These are phyloP conservation scores for Meloe dianella DNA, from an alignment of 2,888 invertebrate species.

Conservation along the genomic window DNA sequence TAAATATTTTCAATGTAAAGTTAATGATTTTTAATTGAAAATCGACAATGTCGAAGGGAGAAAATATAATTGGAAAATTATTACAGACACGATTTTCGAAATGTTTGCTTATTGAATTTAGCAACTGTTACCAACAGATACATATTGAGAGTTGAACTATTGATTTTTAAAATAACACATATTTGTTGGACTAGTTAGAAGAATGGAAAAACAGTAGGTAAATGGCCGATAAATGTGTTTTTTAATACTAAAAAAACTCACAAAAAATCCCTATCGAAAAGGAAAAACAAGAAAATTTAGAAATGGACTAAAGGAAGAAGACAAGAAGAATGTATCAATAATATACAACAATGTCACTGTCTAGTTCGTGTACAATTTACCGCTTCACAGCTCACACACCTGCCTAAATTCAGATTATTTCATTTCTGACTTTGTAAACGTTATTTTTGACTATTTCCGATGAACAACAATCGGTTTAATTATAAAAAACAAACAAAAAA, in stretches of 20 bases:
- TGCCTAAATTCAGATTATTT: constrained; percentile 27
- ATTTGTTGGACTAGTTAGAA: not conserved
- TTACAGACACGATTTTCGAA: not conserved
- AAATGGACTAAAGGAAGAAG: not conserved
- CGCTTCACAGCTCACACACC: constrained; percentile 33
- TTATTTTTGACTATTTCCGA: not conserved
- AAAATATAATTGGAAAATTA: constrained; percentile 6
- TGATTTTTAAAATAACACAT: constrained; percentile 2
- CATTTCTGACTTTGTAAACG: constrained; percentile 7
- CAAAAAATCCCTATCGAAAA: too few relatives aligned
- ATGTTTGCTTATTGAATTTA: constrained; percentile 8
- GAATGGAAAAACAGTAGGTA: not conserved
- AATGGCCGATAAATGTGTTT: not conserved
- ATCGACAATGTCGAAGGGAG: not conserved
- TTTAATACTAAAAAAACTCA: not conserved
- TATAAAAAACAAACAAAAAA: not conserved
- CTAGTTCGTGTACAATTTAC: constrained; percentile 34
- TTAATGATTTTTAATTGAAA: constrained; percentile 7
- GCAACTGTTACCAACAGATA: constrained; percentile 5
- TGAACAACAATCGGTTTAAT: not conserved
- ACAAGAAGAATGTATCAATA: not conserved
- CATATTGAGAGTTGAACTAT: constrained; percentile 1
- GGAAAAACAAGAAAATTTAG: not conserved
- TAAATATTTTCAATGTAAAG: not conserved
- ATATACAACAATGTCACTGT: constrained; percentile 23